Percentiles rank a stretch among this genome's conserved stretches.
Conservation (phyloP, 2,113 vertebrate genomes). For the Calyptommatus sinebrachiatus region DNA sequence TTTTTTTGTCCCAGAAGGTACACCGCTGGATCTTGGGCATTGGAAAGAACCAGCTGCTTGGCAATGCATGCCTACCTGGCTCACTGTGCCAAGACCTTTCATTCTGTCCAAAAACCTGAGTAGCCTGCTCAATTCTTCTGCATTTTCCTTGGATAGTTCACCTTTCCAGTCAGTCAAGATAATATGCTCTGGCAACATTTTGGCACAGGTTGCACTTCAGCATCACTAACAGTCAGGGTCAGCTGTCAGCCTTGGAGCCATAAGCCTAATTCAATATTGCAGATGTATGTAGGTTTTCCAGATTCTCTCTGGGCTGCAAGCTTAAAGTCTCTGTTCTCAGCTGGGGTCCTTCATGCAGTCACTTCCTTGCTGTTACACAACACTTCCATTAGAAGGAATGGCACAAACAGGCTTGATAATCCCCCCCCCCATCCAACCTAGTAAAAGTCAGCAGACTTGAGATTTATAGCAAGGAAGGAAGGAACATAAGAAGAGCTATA, state of each 20-base stretch:
- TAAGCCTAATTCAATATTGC: conserved; percentile 63
- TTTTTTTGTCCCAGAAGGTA: conserved; percentile 1
- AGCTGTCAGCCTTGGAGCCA: conserved; percentile 64
- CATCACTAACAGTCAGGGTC: conserved; percentile 61
- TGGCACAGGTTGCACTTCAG: conserved; percentile 48
- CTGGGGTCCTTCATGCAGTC: conserved; percentile 58
- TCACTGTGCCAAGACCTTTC: not conserved
- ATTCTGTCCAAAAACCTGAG: conserved; percentile 11
- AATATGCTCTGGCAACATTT: conserved; percentile 58
- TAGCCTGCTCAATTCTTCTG: not conserved
- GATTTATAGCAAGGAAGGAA: conserved; percentile 17
- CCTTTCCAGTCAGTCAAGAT: conserved; percentile 54
- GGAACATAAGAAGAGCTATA: not conserved
- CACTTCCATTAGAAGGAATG: conserved; percentile 60
- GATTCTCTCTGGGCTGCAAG: conserved; percentile 61
- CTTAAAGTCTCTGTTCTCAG: conserved; percentile 71
- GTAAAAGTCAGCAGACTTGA: conserved; percentile 34
- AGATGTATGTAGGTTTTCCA: conserved; percentile 68
- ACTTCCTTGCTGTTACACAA: conserved; percentile 66
- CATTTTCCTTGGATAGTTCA: conserved; percentile 50
- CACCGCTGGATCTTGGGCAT: not conserved
- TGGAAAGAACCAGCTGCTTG: not conserved
- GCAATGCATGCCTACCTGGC: not conserved
- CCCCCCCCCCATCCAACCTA: conserved; percentile 40
- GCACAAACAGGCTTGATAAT: conserved; percentile 51